Conservation (phyloP, 2,113 vertebrate genomes). For the Erythrolamprus reginae region DNA sequence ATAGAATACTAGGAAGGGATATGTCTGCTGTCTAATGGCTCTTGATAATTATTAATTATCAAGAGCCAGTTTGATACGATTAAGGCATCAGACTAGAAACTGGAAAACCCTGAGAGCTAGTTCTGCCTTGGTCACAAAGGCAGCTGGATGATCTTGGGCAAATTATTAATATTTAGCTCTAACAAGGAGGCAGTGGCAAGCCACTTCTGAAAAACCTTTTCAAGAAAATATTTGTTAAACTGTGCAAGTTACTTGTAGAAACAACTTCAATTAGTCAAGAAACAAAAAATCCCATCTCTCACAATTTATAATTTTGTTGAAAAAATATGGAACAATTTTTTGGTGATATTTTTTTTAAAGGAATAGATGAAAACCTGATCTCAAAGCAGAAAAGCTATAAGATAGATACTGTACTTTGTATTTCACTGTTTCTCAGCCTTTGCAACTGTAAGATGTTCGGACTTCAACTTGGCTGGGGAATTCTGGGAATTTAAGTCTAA, state of each 20-base stretch:
- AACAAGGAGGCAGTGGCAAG: not conserved
- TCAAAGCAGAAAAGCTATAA: not conserved
- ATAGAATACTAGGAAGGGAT: constrained; percentile 34
- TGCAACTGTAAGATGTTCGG: no score
- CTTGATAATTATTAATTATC: constrained; percentile 58
- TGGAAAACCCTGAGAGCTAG: not conserved
- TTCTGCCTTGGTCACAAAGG: not conserved
- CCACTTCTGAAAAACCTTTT: no score
- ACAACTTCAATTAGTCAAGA: not conserved
- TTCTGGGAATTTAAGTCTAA: no score
- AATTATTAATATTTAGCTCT: not conserved
- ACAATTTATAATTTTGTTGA: not conserved
- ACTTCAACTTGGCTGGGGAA: no score
- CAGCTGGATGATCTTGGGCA: not conserved
- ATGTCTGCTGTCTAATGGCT: constrained; percentile 42
- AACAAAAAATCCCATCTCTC: not conserved
- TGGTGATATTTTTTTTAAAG: not conserved
- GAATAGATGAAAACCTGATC: not conserved
- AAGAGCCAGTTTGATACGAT: constrained; percentile 41
- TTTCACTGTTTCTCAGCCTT: no score
- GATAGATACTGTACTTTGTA: no score
- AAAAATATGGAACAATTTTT: not conserved
- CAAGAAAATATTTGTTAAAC: not conserved
- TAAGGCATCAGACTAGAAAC: not conserved
- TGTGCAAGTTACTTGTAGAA: not conserved